Evolutionary conservation across 2,797 vertebrate species (phyloP), one percentile per base, ranked within the genome.

Genomic region (Enteromius argenteus): DNA sequence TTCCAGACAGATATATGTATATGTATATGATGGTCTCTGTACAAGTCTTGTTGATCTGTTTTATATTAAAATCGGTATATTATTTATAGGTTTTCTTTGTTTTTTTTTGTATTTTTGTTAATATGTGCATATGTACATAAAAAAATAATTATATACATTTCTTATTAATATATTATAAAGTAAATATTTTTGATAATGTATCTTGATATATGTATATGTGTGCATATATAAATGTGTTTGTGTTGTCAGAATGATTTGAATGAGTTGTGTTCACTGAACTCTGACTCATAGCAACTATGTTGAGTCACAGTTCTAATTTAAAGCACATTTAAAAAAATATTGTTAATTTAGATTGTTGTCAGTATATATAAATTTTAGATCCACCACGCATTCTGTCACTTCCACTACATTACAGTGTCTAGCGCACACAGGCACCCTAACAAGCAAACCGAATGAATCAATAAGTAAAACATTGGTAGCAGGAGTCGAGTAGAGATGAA

Each of bases 401-500:
- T 58, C 68, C 39, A 64, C 73, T 44, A 32, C n/a, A 37, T 13
- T 21, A 27, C 74, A 73, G 15, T 51, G 42, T 72, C 10, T 51
- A 72, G n/a, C 6, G 2, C 32, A 58, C 35, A 80, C 23, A 13
- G 44, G 13, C 64, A 80, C 14, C 19, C 51, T 85, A 80, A 82
- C n/a, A 27, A 79, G 72, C 72, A 86, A 60, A 64, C 64, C 17
- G 49, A 77, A 84, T 17, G 30, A 68, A 64, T 51, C 46, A 51
- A 30, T 72, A 42, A 62, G 69, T 67, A 67, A 72, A 81, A 60
- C 72, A 0, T 71, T 37, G 27, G 79, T 80, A 74, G 42, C 42
- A 37, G 68, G 6, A 74, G 81, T 67, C 56, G 79, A 62, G 30
- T 73, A 53, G 27, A 79, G 35, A 80, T 73, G 44, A 84, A 84